These are phyloP conservation scores for Boloria selene DNA, from an alignment of 2,888 invertebrate genomes.

Conservation along the genomic window DNA sequence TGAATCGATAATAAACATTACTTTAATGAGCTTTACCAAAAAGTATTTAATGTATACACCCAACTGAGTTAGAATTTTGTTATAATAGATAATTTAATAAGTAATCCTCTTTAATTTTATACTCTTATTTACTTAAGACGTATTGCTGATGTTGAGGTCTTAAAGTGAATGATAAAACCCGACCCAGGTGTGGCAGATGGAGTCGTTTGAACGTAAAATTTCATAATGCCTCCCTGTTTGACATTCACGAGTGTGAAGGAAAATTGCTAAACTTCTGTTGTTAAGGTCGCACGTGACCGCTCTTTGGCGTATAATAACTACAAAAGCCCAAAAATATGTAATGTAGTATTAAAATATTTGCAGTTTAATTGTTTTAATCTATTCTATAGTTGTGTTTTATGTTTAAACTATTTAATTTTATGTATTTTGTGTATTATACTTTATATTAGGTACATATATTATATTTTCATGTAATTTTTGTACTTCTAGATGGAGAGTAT, in stretches of 20 bases:
- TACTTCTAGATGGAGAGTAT: no score
- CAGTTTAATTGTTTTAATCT: neutral
- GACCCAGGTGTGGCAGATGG: constrained; percentile 26
- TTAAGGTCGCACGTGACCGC: constrained; percentile 62
- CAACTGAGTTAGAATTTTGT: no score
- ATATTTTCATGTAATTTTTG: no score
- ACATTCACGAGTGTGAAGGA: constrained; percentile 48
- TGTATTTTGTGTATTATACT: neutral
- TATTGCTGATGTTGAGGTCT: constrained; percentile 2
- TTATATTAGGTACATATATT: no score
- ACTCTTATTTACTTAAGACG: constrained; percentile 12
- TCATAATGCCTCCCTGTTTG: constrained; percentile 39
- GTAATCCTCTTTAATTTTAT: neutral
- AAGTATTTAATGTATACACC: no score
- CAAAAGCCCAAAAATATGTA: constrained; percentile 9
- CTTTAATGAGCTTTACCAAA: no score
- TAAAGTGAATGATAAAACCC: constrained; percentile 20
- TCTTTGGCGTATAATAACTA: constrained; percentile 32
- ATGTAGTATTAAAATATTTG: neutral
- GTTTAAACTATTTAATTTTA: no score
- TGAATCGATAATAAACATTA: no score
- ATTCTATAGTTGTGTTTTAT: neutral
- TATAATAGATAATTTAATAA: no score
- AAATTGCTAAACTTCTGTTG: constrained; percentile 60
- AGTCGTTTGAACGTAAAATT: constrained; percentile 38